phyloP scores from a whole-genome alignment of 2,113 vertebrate species.

The Ornithorhynchus anatinus region DNA sequence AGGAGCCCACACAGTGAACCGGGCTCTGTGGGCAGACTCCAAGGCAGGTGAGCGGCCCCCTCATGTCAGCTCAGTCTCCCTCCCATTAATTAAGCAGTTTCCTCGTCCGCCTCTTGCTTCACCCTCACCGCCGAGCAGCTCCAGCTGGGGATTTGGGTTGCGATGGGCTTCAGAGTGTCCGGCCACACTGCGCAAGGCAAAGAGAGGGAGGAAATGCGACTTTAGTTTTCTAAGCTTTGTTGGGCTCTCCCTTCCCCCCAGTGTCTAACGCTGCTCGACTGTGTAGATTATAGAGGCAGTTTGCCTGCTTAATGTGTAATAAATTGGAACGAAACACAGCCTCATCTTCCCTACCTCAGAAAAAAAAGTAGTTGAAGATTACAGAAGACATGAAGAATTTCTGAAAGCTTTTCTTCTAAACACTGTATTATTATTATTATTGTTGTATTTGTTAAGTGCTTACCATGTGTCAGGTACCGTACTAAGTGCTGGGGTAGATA shows the following conservation, averaged over 20 bases:
- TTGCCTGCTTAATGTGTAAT: background rate
- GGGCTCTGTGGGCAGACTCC: slow-evolving; percentile 55
- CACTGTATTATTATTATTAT: too few relatives aligned
- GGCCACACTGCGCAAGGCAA: background rate
- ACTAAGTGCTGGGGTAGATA: too few relatives aligned
- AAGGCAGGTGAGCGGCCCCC: slow-evolving; percentile 43
- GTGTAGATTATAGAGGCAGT: background rate
- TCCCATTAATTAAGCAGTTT: slow-evolving; percentile 12
- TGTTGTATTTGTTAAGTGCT: too few relatives aligned
- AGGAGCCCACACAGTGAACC: slow-evolving; percentile 31
- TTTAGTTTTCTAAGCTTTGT: background rate
- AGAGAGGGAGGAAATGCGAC: fast-evolving
- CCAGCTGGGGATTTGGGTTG: fast-evolving
- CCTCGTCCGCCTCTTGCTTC: slow-evolving; percentile 1
- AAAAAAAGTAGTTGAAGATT: background rate
- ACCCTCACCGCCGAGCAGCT: too few relatives aligned
- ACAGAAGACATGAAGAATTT: background rate
- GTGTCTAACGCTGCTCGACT: background rate
- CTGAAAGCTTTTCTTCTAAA: background rate
- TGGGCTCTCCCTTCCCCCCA: background rate
- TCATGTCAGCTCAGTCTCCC: slow-evolving; percentile 57
- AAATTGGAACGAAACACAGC: background rate
- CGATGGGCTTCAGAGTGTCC: background rate
- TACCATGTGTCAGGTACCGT: too few relatives aligned
- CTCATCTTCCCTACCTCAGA: background rate